Percentiles rank a stretch among this genome's conserved stretches.
Evolutionary conservation across 64 coral and sea anemone species (phyloP).

Genomic region (Stylophora pistillata): DNA sequence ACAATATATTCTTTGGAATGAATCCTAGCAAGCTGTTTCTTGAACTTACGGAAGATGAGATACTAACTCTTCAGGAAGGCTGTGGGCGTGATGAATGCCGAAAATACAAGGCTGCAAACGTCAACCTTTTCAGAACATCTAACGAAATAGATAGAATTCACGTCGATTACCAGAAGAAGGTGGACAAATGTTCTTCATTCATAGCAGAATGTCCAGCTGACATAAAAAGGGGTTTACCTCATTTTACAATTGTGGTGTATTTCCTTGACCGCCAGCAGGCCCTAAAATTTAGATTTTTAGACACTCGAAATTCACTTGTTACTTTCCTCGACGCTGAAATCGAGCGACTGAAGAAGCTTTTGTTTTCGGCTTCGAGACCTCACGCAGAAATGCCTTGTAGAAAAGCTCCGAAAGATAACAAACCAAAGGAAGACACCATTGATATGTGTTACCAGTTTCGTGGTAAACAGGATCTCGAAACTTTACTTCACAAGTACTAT

Average conservation of each 20-base stretch:
- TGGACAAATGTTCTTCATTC: slow-evolving; percentile 17
- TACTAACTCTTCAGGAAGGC: slow-evolving; percentile 9
- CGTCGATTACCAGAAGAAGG: slow-evolving; percentile 6
- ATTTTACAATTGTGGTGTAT: slow-evolving; percentile 23
- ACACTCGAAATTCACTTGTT: neutral
- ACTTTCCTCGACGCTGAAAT: slow-evolving; percentile 15
- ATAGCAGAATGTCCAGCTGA: neutral
- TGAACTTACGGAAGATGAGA: slow-evolving; percentile 23
- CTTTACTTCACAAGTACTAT: slow-evolving; percentile 6
- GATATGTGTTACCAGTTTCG: neutral
- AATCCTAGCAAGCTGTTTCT: slow-evolving; percentile 13
- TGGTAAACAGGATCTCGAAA: neutral
- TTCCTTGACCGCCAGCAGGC: neutral
- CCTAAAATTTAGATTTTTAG: neutral
- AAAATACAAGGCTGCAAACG: neutral
- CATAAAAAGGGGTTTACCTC: slow-evolving; percentile 4
- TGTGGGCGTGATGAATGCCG: slow-evolving; percentile 40
- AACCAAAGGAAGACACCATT: neutral
- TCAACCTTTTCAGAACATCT: slow-evolving; percentile 11
- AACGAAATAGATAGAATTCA: slow-evolving; percentile 30
- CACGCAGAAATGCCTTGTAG: neutral
- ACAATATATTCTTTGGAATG: slow-evolving; percentile 43
- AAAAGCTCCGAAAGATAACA: neutral
- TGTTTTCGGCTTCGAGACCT: slow-evolving; percentile 3
- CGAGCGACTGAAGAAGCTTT: slow-evolving; percentile 1